Conservation (phyloP, 2,888 invertebrate species). For the Dolomedes plantarius region DNA sequence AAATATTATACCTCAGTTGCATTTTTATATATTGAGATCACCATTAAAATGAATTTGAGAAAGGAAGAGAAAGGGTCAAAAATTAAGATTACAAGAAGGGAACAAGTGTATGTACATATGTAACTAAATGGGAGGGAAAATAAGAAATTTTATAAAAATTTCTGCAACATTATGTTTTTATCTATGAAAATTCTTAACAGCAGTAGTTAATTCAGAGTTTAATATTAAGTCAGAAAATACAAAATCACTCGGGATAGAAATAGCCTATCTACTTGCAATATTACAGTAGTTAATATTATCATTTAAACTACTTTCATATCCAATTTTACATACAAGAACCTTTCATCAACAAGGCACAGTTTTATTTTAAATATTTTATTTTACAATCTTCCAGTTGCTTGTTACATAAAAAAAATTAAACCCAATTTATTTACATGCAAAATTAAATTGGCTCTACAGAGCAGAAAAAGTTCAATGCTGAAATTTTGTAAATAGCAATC, state of each 20-base stretch:
- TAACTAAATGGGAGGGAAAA: not conserved
- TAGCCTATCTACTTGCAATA: conserved; percentile 1
- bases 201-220: not conserved
- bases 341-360: conserved; percentile 9
- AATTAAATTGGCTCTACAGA: too few species aligned
- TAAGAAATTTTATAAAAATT: not conserved
- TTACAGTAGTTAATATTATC: not conserved
- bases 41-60: not conserved
- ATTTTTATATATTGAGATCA: not conserved
- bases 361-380: too few species aligned
- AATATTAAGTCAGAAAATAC: not conserved
- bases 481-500: too few species aligned
- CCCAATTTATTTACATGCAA: not conserved
- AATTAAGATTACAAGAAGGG: not conserved
- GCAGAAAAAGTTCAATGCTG: too few species aligned
- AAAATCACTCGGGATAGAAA: conserved; percentile 3
- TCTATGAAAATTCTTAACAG: conserved; percentile 4
- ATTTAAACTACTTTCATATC: conserved; percentile 10
- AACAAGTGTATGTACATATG: not conserved
- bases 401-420: not conserved
- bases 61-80: not conserved
- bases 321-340: conserved; percentile 10
- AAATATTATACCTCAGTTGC: not conserved
- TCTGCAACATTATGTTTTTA: not conserved
- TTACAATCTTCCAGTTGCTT: conserved; percentile 6